phyloP scores from a whole-genome alignment of 2,113 vertebrate genomes.

The rat (Rattus norvegicus) region GRCr8 NC_086028.1:70059001-70059500 shows the following conservation, averaged over 20 bases:
- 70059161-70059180: background rate
- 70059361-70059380: conserved; percentile 56
- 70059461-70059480: conserved; percentile 49
- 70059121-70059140: background rate
- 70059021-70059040: background rate
- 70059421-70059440: conserved; percentile 68
- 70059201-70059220: background rate
- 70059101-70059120: background rate
- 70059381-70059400: conserved; percentile 73
- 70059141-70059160: conserved; percentile 21
- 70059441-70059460: conserved; percentile 37
- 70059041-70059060: background rate
- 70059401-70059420: background rate
- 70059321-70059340: conserved; percentile 76
- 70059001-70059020: background rate
- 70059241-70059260: conserved; percentile 35
- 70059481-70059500: conserved; percentile 64
- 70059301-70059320: conserved; percentile 65
- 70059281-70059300: conserved; percentile 61
- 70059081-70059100: background rate
- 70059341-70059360: conserved; percentile 57
- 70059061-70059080: background rate
- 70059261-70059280: background rate
- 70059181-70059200: background rate
- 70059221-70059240: background rate